Base-by-base conservation (phyloP, 1,140 invertebrate genomes). In the Drosophila elegans region DNA sequence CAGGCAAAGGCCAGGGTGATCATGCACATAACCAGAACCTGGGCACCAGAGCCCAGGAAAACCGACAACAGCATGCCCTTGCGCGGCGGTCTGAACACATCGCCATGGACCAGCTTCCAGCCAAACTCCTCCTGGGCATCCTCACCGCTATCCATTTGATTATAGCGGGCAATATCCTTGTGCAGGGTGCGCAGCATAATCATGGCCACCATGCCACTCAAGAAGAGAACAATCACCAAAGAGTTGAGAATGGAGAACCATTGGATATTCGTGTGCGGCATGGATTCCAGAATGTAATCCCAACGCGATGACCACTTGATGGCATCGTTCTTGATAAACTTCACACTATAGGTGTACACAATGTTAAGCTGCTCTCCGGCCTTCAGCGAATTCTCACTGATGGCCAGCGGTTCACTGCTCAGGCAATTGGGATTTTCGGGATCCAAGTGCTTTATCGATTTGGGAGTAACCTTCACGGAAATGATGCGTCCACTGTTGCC, bases 201-300 rank as follows among this genome's bases (percentile, higher is more conserved):
- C 98, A 99, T 99, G 10, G 98, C 99, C 11, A 99, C 98, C 98
- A 99, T 99, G 78, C 98, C 99, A 81, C 98, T 98, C 5, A 98
- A 93, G 91, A 98, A 97, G 3, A 97, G 93, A 12, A 97, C 97
- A 88, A 98, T 98, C 52, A 98, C 97, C 54, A 98, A 93, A 0
- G 97, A 98, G 92, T 98, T 98, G 12, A 98, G 93, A 80, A 98
- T 98, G 55, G 97, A 98, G 90, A 99, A 99, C 98, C 98, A 99
- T 92, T 99, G 98, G 81, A 99, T 99, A 93, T 99, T 99, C 0
- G 98, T 98, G 88, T 99, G 98, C 0, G 98, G 98, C 96, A 99
- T 98, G 2, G 98, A 99, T 93, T 99, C 98, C 48, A 99, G 93
- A 74, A 99, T 99, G 91, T 99, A 99, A 94, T 99, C 99, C 99